Evolutionary conservation across 1,140 invertebrate species (phyloP).

Genomic region (Agrilus planipennis): DNA sequence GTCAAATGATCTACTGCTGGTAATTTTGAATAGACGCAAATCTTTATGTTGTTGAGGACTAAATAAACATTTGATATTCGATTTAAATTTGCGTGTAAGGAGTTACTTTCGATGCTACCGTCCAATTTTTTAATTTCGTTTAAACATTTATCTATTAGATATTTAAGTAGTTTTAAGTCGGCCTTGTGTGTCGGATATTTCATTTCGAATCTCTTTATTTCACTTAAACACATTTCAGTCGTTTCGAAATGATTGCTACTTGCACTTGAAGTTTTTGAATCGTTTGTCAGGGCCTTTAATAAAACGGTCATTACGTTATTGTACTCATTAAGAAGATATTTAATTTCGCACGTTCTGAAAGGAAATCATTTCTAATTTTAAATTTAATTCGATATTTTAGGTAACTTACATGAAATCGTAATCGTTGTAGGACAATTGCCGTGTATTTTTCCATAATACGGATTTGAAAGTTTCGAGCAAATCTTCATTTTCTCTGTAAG

Average conservation of each 20-base stretch:
- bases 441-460: conserved; percentile 25
- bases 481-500: conserved; percentile 19
- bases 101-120: not conserved
- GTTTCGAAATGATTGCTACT: too few relatives aligned
- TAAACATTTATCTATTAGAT: not conserved
- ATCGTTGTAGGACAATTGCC: conserved; percentile 16
- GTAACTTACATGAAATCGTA: conserved; percentile 24
- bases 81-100: not conserved
- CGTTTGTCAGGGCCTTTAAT: too few relatives aligned
- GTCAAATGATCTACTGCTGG: conserved; percentile 60
- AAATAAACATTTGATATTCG: conserved; percentile 14
- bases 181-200: too few relatives aligned
- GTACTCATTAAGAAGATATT: too few relatives aligned
- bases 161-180: too few relatives aligned
- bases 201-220: too few relatives aligned
- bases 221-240: too few relatives aligned
- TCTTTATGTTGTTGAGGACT: conserved; percentile 21
- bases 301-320: too few relatives aligned
- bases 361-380: too few relatives aligned
- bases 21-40: conserved; percentile 29
- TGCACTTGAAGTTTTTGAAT: too few relatives aligned
- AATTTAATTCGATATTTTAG: too few relatives aligned
- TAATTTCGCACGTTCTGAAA: too few relatives aligned
- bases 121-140: not conserved
- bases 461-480: conserved; percentile 18